Conservation (phyloP, 2,797 vertebrate species). For the Malurus splendens region DNA sequence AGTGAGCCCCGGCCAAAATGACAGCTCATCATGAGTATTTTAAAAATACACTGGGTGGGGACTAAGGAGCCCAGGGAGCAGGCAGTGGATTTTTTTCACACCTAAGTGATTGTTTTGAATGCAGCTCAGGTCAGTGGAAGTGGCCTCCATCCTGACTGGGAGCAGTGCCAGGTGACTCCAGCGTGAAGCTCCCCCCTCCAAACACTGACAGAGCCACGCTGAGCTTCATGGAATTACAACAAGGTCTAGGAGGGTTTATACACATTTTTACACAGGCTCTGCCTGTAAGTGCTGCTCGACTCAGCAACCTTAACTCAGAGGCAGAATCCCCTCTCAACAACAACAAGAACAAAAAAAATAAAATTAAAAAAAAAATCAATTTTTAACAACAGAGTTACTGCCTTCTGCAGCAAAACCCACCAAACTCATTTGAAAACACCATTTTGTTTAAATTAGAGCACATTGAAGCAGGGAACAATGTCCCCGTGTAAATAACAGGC, state of each 20-base stretch:
- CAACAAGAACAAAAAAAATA: no score
- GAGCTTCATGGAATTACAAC: accelerated
- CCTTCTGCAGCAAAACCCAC: neutral
- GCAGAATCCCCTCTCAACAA: neutral
- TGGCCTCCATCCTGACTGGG: neutral
- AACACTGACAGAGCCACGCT: neutral
- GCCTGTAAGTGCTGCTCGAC: neutral
- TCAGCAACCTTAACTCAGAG: neutral
- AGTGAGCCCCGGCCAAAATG: constrained; percentile 1
- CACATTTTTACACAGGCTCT: neutral
- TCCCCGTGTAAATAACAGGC: neutral
- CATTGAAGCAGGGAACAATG: neutral
- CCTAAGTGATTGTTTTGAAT: constrained; percentile 1
- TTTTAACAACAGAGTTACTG: neutral
- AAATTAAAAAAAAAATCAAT: neutral
- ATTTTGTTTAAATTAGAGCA: neutral
- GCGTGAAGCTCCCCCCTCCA: neutral
- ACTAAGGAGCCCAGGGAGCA: neutral
- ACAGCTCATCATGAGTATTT: constrained; percentile 15
- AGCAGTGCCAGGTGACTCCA: neutral
- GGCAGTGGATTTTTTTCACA: constrained; percentile 6
- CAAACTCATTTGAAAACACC: accelerated
- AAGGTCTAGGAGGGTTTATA: neutral
- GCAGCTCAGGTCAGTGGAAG: neutral
- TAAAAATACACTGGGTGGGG: neutral